A percentile compares a stretch with the other conserved stretches of the same genome.
phyloP scores from a whole-genome alignment of 2,888 invertebrate species.

The Ormyrus pomaceus region DNA sequence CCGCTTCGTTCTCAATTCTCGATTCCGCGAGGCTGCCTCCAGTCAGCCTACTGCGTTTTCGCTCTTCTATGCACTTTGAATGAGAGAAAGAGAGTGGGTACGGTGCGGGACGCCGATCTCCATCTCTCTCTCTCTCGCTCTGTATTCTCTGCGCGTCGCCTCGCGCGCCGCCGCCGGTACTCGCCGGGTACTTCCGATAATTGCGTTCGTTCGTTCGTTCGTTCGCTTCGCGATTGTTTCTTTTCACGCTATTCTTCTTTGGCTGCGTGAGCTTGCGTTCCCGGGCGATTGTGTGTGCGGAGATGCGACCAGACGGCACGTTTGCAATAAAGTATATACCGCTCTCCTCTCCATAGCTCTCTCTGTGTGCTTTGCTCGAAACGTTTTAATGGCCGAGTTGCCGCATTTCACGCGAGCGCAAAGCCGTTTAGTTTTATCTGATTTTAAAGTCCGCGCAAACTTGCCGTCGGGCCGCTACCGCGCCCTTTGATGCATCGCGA shows the following conservation, averaged over 20 bases:
- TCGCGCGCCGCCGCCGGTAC: too few relatives aligned
- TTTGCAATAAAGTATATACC: too few relatives aligned
- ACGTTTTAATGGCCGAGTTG: slow-evolving; percentile 15
- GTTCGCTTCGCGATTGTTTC: slow-evolving; percentile 46
- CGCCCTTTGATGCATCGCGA: too few relatives aligned
- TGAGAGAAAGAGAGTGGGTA: slow-evolving; percentile 6
- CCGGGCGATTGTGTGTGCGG: neutral
- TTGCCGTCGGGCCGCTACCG: too few relatives aligned
- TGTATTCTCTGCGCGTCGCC: slow-evolving; percentile 26
- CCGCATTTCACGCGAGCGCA: too few relatives aligned
- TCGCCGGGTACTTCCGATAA: slow-evolving; percentile 49
- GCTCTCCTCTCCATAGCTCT: too few relatives aligned
- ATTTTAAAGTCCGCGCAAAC: too few relatives aligned
- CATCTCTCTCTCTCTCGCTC: neutral
- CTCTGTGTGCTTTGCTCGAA: slow-evolving; percentile 27
- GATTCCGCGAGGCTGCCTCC: slow-evolving; percentile 44
- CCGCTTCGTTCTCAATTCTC: slow-evolving; percentile 58
- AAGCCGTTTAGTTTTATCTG: too few relatives aligned
- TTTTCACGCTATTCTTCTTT: slow-evolving; percentile 40
- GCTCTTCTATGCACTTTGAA: slow-evolving; percentile 36
- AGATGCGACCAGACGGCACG: too few relatives aligned
- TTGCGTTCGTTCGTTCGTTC: slow-evolving; percentile 47
- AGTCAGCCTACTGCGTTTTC: slow-evolving; percentile 10
- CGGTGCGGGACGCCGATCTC: neutral
- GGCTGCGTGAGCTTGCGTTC: neutral